These are phyloP conservation scores for Trididemnum miniatum DNA, from an alignment of 23 tunicate genomes.

Conservation along the genomic window DNA sequence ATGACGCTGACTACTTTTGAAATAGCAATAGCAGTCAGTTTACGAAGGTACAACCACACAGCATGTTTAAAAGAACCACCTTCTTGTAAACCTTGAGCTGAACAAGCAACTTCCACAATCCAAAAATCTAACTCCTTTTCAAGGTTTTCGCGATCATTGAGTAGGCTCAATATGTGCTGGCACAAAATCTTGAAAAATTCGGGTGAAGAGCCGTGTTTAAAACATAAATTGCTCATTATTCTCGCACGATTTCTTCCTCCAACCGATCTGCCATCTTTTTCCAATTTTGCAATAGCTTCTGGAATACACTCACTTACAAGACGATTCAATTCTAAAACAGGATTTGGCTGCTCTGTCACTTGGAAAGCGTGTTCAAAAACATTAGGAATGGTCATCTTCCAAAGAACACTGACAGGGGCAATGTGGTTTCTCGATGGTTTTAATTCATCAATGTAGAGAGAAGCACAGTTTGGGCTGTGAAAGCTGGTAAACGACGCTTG, in stretches of 20 bases:
- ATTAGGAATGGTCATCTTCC: not conserved
- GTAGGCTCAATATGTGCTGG: conserved; percentile 3
- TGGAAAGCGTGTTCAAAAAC: not conserved
- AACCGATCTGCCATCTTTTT: not conserved
- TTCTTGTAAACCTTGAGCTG: conserved; percentile 57
- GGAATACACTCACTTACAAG: conserved; percentile 47
- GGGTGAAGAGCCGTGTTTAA: not conserved
- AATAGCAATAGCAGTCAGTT: conserved; percentile 19
- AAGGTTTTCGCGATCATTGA: conserved; percentile 26
- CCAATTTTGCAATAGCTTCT: conserved; percentile 45
- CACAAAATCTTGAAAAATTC: conserved; percentile 35
- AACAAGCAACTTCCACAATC: conserved; percentile 72
- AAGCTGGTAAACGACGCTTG: conserved; percentile 23
- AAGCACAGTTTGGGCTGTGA: conserved; percentile 24
- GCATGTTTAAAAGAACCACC: conserved; percentile 71
- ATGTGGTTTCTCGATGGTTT: conserved; percentile 22
- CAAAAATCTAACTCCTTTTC: not conserved
- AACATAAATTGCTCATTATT: conserved; percentile 27
- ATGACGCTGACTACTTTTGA: conserved; percentile 45
- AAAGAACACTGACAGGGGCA: conserved; percentile 12
- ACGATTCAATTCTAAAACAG: not conserved
- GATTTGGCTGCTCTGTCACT: not conserved
- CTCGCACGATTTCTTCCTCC: conserved; percentile 30
- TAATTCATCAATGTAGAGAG: conserved; percentile 58
- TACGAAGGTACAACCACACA: conserved; percentile 54